Evolutionary conservation across 2,888 invertebrate species (phyloP).

Genomic region (Spodoptera picta): DNA sequence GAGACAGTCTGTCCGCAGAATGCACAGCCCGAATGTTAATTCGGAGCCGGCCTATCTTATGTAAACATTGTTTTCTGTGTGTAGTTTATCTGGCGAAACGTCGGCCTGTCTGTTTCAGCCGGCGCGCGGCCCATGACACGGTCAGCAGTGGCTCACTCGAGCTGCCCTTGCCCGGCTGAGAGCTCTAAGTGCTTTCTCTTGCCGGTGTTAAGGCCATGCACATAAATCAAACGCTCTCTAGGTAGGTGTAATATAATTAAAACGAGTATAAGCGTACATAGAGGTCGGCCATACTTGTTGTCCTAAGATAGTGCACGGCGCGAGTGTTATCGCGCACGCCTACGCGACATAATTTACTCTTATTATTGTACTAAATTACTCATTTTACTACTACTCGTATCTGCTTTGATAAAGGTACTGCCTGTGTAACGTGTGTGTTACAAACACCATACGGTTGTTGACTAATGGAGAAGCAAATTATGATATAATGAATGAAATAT

Average conservation of each 20-base stretch:
- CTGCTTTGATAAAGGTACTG: slow-evolving; percentile 45
- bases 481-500: too few species aligned
- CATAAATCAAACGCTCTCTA: slow-evolving; percentile 34
- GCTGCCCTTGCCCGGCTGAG: slow-evolving; percentile 30
- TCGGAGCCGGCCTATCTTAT: slow-evolving; percentile 10
- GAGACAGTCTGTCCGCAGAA: slow-evolving; percentile 25
- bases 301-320: slow-evolving; percentile 44
- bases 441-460: slow-evolving; percentile 6
- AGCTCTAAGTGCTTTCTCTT: slow-evolving; percentile 43
- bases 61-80: slow-evolving; percentile 16
- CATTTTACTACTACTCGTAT: slow-evolving; percentile 48
- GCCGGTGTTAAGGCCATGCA: slow-evolving; percentile 35
- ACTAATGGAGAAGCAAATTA: too few species aligned
- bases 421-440: slow-evolving; percentile 7
- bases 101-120: slow-evolving; percentile 1
- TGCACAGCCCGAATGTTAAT: slow-evolving; percentile 32
- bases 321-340: slow-evolving; percentile 49
- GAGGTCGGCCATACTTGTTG: slow-evolving; percentile 50
- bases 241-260: slow-evolving; percentile 30
- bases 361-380: slow-evolving; percentile 54
- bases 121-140: slow-evolving; percentile 13
- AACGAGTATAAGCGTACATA: slow-evolving; percentile 27
- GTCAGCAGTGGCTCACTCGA: slow-evolving; percentile 19
- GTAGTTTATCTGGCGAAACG: slow-evolving; percentile 19
- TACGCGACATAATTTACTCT: slow-evolving; percentile 53